Percentiles rank a stretch among this genome's conserved stretches.
Evolutionary conservation across 2,113 vertebrate species (phyloP).

Genomic region (Saguinus midas): DNA sequence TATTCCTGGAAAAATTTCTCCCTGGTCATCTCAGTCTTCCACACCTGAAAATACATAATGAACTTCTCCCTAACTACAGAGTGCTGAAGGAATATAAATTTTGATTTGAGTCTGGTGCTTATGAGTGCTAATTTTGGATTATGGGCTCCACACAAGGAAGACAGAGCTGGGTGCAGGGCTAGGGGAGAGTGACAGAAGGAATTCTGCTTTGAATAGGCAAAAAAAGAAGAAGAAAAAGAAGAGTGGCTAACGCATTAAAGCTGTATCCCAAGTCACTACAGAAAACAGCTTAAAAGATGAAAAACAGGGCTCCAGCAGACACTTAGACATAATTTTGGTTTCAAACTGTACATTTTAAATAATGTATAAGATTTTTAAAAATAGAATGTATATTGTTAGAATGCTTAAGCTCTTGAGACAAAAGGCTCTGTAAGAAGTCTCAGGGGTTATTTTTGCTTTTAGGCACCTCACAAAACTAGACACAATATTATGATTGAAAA

Average conservation of each 20-base stretch:
- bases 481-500: constrained; percentile 29
- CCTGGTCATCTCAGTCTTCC: constrained; percentile 7
- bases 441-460: constrained; percentile 45
- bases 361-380: constrained; percentile 34
- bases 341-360: constrained; percentile 63
- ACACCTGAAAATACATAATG: neutral
- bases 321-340: constrained; percentile 1
- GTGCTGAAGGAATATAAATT: neutral
- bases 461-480: constrained; percentile 46
- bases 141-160: neutral
- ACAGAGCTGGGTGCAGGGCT: neutral
- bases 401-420: constrained; percentile 40
- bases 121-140: neutral
- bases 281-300: neutral
- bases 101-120: neutral
- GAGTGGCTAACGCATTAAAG: neutral
- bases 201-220: neutral
- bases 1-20: constrained; percentile 1
- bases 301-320: neutral
- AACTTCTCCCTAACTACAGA: neutral
- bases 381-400: neutral
- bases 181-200: neutral
- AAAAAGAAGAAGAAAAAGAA: neutral
- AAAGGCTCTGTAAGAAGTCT: constrained; percentile 26
- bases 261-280: neutral